Percentiles rank a stretch among this genome's conserved stretches.
Evolutionary conservation across 2,113 vertebrate genomes (phyloP).

Genomic region (Nyctereutes procyonoides): DNA sequence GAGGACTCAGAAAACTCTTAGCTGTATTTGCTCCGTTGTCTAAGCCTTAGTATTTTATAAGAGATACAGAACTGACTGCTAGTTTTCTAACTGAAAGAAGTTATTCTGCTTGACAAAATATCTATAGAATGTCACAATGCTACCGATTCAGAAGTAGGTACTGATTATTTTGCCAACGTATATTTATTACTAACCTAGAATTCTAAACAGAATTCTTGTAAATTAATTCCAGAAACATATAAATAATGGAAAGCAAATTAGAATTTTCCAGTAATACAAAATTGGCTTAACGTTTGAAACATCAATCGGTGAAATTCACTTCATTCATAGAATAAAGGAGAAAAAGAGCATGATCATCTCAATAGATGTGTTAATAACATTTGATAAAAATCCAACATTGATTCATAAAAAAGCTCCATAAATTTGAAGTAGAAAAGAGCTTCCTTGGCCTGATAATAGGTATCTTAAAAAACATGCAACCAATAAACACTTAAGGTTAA

Average conservation of each 20-base stretch:
- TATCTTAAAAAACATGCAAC: background rate
- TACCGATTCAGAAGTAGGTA: constrained; percentile 72
- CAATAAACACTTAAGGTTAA: background rate
- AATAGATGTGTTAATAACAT: background rate
- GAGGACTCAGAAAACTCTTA: constrained; percentile 60
- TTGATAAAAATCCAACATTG: background rate
- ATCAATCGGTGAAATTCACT: background rate
- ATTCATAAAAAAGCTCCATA: background rate
- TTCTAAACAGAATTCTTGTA: background rate
- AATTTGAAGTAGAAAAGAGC: background rate
- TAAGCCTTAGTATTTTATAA: constrained; percentile 35
- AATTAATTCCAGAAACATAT: constrained; percentile 2
- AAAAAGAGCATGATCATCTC: background rate
- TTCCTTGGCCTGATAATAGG: background rate
- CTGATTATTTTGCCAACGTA: background rate
- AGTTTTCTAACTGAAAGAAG: constrained; percentile 57
- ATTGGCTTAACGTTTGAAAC: constrained; percentile 29
- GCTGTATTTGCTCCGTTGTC: constrained; percentile 8
- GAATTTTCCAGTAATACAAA: background rate
- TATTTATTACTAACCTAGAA: background rate
- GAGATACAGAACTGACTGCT: background rate
- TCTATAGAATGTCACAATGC: constrained; percentile 74
- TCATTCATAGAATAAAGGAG: background rate
- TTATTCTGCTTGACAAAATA: constrained; percentile 75
- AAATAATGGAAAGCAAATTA: background rate